Evolutionary conservation across 92 coral and sea anemone species (phyloP).

Genomic region (Chrysogorgia sp.): DNA sequence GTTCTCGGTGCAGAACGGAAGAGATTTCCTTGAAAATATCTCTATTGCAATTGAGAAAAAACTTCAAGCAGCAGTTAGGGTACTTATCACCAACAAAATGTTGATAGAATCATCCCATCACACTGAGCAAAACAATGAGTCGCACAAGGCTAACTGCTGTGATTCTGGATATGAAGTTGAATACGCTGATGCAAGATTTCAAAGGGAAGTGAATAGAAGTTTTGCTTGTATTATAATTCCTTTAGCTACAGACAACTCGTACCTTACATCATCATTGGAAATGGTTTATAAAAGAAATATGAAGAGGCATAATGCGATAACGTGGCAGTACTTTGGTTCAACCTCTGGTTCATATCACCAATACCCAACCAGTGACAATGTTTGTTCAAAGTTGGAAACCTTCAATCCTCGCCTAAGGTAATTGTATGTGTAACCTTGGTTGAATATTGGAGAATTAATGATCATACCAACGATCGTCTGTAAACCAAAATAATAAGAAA

Average conservation of each 20-base stretch:
- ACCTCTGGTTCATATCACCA: slow-evolving; percentile 64
- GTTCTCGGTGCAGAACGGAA: slow-evolving; percentile 3
- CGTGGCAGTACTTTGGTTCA: slow-evolving; percentile 80
- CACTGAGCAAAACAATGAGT: not conserved
- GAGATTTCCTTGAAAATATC: slow-evolving; percentile 39
- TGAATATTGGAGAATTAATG: too few relatives aligned
- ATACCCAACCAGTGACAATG: slow-evolving; percentile 54
- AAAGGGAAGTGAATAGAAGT: slow-evolving; percentile 4
- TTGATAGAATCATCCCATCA: slow-evolving; percentile 14
- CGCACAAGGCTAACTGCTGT: slow-evolving; percentile 2
- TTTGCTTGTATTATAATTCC: slow-evolving; percentile 18
- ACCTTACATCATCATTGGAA: slow-evolving; percentile 32
- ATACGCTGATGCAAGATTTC: slow-evolving; percentile 38
- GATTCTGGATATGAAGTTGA: not conserved
- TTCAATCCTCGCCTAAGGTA: slow-evolving; percentile 78
- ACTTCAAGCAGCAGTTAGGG: slow-evolving; percentile 1
- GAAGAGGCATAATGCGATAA: slow-evolving; percentile 31
- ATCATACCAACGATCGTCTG: too few relatives aligned
- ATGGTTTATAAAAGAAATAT: slow-evolving; percentile 42
- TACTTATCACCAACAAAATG: slow-evolving; percentile 14
- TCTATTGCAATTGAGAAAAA: slow-evolving; percentile 21
- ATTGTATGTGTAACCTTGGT: slow-evolving; percentile 7
- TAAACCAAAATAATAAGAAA: too few relatives aligned
- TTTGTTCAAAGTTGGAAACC: slow-evolving; percentile 51
- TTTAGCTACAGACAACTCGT: not conserved